Base-by-base conservation (phyloP, 2,797 vertebrate genomes). In the Sylvia borin region DNA sequence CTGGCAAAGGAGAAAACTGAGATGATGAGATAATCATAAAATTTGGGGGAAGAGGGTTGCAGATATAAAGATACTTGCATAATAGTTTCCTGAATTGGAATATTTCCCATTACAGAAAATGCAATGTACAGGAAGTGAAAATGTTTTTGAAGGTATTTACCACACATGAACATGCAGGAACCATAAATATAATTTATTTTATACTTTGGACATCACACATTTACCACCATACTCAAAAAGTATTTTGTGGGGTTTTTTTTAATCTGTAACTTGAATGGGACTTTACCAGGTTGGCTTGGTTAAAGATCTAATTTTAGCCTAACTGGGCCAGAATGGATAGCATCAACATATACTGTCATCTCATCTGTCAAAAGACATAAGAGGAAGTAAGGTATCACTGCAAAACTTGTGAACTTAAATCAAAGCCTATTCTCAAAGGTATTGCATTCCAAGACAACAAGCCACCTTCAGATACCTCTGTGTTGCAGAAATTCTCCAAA, bases 281-380 rank as follows among this genome's bases (percentile, higher is more conserved):
- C 31, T 57, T 88, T 32, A 80, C 6, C 18, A 42, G 58, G 53
- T 24, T 80, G 71, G 50, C 34, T 88, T 66, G 43, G 79, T 61
- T 78, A 67, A 74, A 81, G 43, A 76, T 36, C 38, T 82, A 79
- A 73, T 85, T 91, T 87, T 91, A 92, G 55, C 27, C 10, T 62
- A 89, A 91, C 45, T 82, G 38, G 73, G 84, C 24, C 54, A 87
- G 34, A 36, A 74, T 6, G 6, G 31, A 78, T 32, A 74, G 45
- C 58, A 91, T 50, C 70, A 85, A 83, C 27, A 71, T 31, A 75
- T 7, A 24, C 27, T 86, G 21, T 60, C 73, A 89, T 45, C 34
- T 93, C 42, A 84, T 38, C 73, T 86, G 65, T 57, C 71, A 65
- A 81, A 90, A 82, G 58, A 78, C 47, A 61, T 0, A 72, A 18